phyloP scores from a whole-genome alignment of 2,888 invertebrate species.

The Cheiracanthium punctorium region DNA sequence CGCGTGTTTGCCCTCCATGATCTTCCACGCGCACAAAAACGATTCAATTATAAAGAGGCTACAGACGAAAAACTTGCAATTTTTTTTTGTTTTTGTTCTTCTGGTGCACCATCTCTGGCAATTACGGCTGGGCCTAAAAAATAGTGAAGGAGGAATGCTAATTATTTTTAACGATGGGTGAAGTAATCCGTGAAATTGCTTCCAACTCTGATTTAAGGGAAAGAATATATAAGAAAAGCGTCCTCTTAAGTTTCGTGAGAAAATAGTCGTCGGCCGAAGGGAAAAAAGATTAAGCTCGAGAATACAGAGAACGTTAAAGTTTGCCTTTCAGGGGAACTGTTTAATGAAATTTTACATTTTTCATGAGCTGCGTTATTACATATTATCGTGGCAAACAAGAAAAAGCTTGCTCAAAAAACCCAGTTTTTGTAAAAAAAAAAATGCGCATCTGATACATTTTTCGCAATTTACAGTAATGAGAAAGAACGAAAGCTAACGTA shows the following conservation, averaged over 20 bases:
- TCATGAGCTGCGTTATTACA: background rate
- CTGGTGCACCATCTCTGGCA: background rate
- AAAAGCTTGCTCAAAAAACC: too few relatives aligned
- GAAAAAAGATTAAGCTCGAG: background rate
- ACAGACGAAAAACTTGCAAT: slow-evolving; percentile 16
- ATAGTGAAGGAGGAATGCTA: slow-evolving; percentile 46
- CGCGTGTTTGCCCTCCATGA: slow-evolving; percentile 36
- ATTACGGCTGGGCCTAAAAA: background rate
- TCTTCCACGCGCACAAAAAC: slow-evolving; percentile 45
- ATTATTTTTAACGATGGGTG: slow-evolving; percentile 61
- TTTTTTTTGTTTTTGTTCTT: slow-evolving; percentile 18
- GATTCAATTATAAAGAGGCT: slow-evolving; percentile 56
- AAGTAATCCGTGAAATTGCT: slow-evolving; percentile 68
- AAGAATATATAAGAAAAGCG: slow-evolving; percentile 26
- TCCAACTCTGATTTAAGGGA: slow-evolving; percentile 46
- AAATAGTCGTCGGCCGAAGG: background rate
- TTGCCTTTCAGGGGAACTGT: background rate
- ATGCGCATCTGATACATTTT: too few relatives aligned
- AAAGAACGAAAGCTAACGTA: too few relatives aligned
- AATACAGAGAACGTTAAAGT: background rate
- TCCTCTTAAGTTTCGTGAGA: slow-evolving; percentile 46
- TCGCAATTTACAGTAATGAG: too few relatives aligned
- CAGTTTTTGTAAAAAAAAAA: too few relatives aligned
- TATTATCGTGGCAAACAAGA: background rate
- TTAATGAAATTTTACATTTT: slow-evolving; percentile 14